Base-by-base conservation (phyloP, 2,888 invertebrate species). In the Sphaerolaimus hirsutus region DNA sequence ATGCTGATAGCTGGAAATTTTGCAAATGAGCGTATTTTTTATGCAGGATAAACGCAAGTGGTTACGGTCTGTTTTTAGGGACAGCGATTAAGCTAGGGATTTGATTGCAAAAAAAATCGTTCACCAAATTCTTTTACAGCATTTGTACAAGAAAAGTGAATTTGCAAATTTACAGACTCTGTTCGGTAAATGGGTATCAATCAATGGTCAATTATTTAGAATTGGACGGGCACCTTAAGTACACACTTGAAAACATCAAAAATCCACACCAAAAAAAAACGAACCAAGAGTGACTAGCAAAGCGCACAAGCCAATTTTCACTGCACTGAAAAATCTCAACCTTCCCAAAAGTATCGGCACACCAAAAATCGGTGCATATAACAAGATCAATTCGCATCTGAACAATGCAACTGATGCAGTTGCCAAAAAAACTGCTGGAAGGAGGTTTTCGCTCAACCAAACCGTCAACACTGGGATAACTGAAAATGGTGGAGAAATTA, bases 401-500 rank as follows among this genome's bases (percentile, higher is more conserved):
- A 91, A 89, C 61, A 91, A 76, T 48, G 91, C 71, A 50, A 84
- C 79, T 40, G 82, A 76, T 53, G 79, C 77, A 86, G 79, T 52
- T 75, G 74, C 63, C 77, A 73, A 43, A 89, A 74, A 62, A 84
- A 87, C 54, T 71, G 72, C 57, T 72, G 72, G 54, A 76, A 75
- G 58, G 25, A 76, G 74, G 51, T 49, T 47, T 38, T 78, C 76
- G 53, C 74, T 73, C 49, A 93, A 64, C 86, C 87, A 89, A 60
- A 75, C 78, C 54, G 78, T n/a, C n/a, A n/a, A n/a, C n/a, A n/a
- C n/a, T n/a, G n/a, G n/a, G n/a, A n/a, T n/a, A n/a, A n/a, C n/a
- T n/a, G n/a, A n/a, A n/a, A n/a, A n/a, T n/a, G n/a, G n/a, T n/a
- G n/a, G n/a, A n/a, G n/a, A n/a, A n/a, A n/a, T n/a, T n/a, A n/a